Evolutionary conservation across 2,888 invertebrate genomes (phyloP).

Genomic region (Brenthis hecate): DNA sequence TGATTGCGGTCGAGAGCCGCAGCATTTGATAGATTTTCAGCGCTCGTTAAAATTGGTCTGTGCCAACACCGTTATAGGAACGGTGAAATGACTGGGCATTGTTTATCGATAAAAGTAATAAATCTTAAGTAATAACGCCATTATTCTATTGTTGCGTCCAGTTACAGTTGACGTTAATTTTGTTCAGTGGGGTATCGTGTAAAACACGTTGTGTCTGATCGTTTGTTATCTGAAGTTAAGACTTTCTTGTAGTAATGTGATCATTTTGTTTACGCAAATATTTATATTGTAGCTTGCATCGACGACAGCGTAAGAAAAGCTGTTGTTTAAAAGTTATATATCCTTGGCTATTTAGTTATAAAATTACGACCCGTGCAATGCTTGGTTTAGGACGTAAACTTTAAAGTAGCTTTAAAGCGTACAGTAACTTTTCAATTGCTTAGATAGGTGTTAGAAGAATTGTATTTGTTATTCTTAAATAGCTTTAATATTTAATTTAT

Average conservation of each 20-base stretch:
- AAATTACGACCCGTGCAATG: no score
- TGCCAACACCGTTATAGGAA: slow-evolving; percentile 41
- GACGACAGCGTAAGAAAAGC: not conserved
- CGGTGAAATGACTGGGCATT: slow-evolving; percentile 39
- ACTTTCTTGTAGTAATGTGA: slow-evolving; percentile 30
- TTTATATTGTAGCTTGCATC: slow-evolving; percentile 11
- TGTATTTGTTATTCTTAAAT: slow-evolving; percentile 6
- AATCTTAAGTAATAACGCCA: slow-evolving; percentile 45
- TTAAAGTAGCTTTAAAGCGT: not conserved
- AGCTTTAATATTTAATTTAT: slow-evolving; percentile 20
- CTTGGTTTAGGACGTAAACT: no score
- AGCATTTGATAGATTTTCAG: slow-evolving; percentile 34
- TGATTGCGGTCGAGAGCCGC: slow-evolving; percentile 25
- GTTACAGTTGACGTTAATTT: slow-evolving; percentile 43
- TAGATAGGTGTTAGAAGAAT: not conserved
- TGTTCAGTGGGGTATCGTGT: slow-evolving; percentile 40
- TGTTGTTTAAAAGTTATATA: not conserved
- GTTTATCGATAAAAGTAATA: slow-evolving; percentile 44
- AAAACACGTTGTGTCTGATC: slow-evolving; percentile 35
- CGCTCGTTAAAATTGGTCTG: slow-evolving; percentile 42
- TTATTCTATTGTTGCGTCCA: slow-evolving; percentile 42
- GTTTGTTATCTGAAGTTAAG: slow-evolving; percentile 32
- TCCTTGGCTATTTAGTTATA: no score
- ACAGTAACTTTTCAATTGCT: not conserved
- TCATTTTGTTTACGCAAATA: slow-evolving; percentile 34